Percentiles rank a stretch among this genome's conserved stretches.
Conservation (phyloP, 2,888 invertebrate species). For the Brachycybe producta region DNA sequence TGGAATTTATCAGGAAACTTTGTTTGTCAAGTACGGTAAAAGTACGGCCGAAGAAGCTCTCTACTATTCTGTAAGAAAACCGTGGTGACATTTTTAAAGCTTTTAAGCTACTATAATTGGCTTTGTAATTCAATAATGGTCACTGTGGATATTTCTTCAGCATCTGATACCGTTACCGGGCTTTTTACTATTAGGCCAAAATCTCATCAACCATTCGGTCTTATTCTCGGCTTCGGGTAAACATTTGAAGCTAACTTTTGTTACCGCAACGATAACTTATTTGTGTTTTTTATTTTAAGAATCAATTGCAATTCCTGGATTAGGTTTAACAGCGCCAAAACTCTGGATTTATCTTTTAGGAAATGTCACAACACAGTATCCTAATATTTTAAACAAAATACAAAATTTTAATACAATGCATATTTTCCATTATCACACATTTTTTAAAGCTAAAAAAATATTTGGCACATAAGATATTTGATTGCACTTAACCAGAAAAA, state of each 20-base stretch:
- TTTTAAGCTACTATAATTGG: background rate
- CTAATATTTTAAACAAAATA: slow-evolving; percentile 25
- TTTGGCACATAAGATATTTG: too few species aligned
- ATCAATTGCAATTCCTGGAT: slow-evolving; percentile 42
- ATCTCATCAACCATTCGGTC: slow-evolving; percentile 61
- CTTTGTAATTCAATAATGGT: slow-evolving; percentile 1
- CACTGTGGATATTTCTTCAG: slow-evolving; percentile 39
- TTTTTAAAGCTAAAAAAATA: slow-evolving; percentile 2
- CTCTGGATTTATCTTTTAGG: slow-evolving; percentile 63
- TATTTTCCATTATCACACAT: slow-evolving; percentile 14
- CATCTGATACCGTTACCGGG: slow-evolving; percentile 82
- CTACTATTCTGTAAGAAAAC: slow-evolving; percentile 55
- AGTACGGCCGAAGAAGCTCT: slow-evolving; percentile 79
- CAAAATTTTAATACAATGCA: background rate
- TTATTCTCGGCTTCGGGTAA: slow-evolving; percentile 47
- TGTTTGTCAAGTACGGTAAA: slow-evolving; percentile 74
- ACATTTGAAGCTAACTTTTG: background rate
- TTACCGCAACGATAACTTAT: background rate
- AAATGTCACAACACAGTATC: slow-evolving; percentile 78
- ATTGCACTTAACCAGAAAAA: too few species aligned
- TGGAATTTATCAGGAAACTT: slow-evolving; percentile 86
- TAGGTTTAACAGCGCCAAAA: slow-evolving; percentile 48
- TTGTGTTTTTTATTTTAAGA: slow-evolving; percentile 29
- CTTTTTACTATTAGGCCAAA: slow-evolving; percentile 63
- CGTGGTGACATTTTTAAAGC: slow-evolving; percentile 2